Percentiles rank a stretch among this genome's conserved stretches.
Conservation (phyloP, 1,140 invertebrate genomes). For the Drosophila lacertosa region DNA sequence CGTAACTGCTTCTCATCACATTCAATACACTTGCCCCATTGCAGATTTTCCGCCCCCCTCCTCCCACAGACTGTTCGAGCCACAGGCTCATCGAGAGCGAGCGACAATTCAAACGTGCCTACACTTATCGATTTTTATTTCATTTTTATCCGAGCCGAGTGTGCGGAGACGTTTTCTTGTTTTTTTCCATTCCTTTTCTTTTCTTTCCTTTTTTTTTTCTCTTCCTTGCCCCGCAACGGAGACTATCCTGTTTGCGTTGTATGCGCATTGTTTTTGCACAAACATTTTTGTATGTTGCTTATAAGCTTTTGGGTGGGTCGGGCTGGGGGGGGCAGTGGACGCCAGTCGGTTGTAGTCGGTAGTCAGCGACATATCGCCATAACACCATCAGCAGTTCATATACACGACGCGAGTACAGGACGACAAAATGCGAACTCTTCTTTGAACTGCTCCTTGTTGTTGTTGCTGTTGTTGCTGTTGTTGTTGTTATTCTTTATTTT, state of each 20-base stretch:
- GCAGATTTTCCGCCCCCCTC: no score
- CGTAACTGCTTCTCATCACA: slow-evolving; percentile 18
- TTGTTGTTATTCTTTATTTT: neutral
- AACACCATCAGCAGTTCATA: slow-evolving; percentile 82
- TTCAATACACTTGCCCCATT: slow-evolving; percentile 1
- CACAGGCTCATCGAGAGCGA: slow-evolving; percentile 7
- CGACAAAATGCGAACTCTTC: slow-evolving; percentile 27
- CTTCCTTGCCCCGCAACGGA: neutral
- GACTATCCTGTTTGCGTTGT: slow-evolving; percentile 7
- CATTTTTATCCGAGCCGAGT: slow-evolving; percentile 68
- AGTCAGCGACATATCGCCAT: slow-evolving; percentile 77
- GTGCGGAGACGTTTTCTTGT: slow-evolving; percentile 17
- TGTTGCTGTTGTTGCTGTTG: slow-evolving; percentile 31
- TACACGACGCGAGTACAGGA: slow-evolving; percentile 37
- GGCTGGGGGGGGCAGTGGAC: slow-evolving; percentile 18
- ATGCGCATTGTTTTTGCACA: slow-evolving; percentile 64
- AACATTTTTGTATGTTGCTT: slow-evolving; percentile 74
- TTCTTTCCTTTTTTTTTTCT: neutral
- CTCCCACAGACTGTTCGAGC: neutral
- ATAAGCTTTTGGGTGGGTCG: slow-evolving; percentile 42
- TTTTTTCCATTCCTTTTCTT: slow-evolving; percentile 1
- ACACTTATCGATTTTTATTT: slow-evolving; percentile 82
- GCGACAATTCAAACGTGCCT: slow-evolving; percentile 67
- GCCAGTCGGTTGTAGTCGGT: slow-evolving; percentile 53
- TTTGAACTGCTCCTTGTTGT: slow-evolving; percentile 30